Evolutionary conservation across 2,888 invertebrate genomes (phyloP), one percentile per base, ranked within the genome.

Genomic region (Trichogramma evanescens): DNA sequence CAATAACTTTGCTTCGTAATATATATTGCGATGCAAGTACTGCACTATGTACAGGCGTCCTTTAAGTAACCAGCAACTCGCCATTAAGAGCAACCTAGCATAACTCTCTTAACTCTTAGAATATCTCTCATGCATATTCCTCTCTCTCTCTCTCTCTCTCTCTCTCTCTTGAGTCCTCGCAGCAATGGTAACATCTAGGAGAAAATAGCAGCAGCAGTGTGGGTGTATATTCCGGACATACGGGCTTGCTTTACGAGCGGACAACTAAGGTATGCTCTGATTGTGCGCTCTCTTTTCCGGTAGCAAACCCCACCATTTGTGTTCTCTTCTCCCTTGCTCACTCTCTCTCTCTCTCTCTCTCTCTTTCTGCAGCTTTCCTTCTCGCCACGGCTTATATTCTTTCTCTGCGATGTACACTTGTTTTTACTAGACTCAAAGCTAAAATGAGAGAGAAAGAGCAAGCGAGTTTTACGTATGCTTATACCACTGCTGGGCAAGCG

Each of bases 211-310:
- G 61, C 50, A 54, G 48, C 50, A 59, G 59, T 45, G 50, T 41
- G 57, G 55, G 63, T 58, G 58, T 58, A 39, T 72, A 74, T 70
- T 69, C 70, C 65, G 63, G 74, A 71, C 76, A 76, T 76, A 76
- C 76, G 76, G 76, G 75, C 71, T 72, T 74, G 71, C 74, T 76
- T 76, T 76, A 76, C 75, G 75, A 75, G 74, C 75, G 73, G 76
- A 76, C 76, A 76, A 76, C 76, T 76, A 76, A 76, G 76, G 76
- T 76, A 76, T 76, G 76, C 73, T 76, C 68, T 69, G 69, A 71
- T 65, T 66, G 65, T 65, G 65, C 45, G 58, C 62, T 64, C 59
- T 62, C 62, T 62, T 64, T 64, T 67, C 61, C 63, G 63, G 61
- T 59, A 4, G 50, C 61, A 46, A 51, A 50, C 50, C 50, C 50